Conservation (phyloP, 2,888 invertebrate species). For the Nasonovia ribisnigri region DNA sequence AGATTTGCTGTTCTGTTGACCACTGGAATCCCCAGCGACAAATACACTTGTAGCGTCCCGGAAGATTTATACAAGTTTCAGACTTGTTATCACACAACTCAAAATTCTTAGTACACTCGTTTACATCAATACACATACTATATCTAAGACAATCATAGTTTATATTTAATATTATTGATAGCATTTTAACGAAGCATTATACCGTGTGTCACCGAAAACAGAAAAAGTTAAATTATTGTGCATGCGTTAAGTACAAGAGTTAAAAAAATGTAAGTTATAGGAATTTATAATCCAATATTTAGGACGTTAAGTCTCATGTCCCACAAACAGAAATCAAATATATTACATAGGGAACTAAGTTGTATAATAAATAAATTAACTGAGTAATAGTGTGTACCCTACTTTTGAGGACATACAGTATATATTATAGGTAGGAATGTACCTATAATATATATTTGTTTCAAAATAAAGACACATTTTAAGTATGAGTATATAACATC, state of each 20-base stretch:
- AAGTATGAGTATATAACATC: not conserved
- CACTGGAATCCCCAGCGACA: slow-evolving; percentile 58
- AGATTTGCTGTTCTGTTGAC: slow-evolving; percentile 9
- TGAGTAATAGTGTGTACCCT: too few species aligned
- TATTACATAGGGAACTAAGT: too few species aligned
- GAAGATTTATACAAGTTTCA: slow-evolving; percentile 75
- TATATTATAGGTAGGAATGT: too few species aligned
- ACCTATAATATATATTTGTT: not conserved
- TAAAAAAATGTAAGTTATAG: too few species aligned
- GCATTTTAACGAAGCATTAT: not conserved
- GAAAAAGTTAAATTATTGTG: too few species aligned
- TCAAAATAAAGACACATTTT: not conserved
- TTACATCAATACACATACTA: slow-evolving; percentile 76
- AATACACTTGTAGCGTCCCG: slow-evolving; percentile 70
- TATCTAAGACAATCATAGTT: slow-evolving; percentile 69
- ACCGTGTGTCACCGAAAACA: too few species aligned
- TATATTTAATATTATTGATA: not conserved
- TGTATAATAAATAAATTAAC: too few species aligned
- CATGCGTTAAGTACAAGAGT: too few species aligned
- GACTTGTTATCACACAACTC: slow-evolving; percentile 71
- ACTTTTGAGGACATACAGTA: too few species aligned
- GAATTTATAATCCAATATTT: too few species aligned
- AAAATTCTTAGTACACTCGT: slow-evolving; percentile 73
- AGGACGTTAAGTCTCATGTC: too few species aligned
- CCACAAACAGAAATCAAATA: too few species aligned